phyloP scores from a whole-genome alignment of 2,113 vertebrate species.

The Esox niger region DNA sequence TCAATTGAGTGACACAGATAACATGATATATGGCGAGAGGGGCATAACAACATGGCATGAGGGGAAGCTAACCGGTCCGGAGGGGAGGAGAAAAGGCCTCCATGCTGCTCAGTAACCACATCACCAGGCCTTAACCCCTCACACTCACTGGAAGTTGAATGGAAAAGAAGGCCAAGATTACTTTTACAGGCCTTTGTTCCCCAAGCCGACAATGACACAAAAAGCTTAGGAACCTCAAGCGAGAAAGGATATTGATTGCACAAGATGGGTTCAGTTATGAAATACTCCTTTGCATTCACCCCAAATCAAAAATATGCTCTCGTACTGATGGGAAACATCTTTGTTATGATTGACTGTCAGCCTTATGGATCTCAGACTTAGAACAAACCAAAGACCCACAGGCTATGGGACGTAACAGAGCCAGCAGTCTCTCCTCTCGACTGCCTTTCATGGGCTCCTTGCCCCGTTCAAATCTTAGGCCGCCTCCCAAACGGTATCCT shows the following conservation, averaged over 20 bases:
- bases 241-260: constrained; percentile 1
- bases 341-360: constrained; percentile 39
- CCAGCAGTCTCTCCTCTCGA: neutral
- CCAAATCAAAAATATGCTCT: constrained; percentile 26
- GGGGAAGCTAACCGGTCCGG: constrained; percentile 21
- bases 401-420: neutral
- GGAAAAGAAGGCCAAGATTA: constrained; percentile 9
- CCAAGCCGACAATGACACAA: constrained; percentile 8
- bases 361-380: constrained; percentile 18
- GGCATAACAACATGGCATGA: constrained; percentile 14
- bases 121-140: constrained; percentile 18
- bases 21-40: constrained; percentile 27
- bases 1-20: constrained; percentile 35
- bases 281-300: too few species aligned
- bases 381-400: neutral
- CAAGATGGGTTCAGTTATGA: neutral
- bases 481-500: constrained; percentile 1
- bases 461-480: neutral
- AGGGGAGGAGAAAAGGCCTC: constrained; percentile 14
- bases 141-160: neutral
- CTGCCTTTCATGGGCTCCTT: neutral
- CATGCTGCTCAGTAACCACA: constrained; percentile 15
- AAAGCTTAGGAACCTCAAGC: neutral
- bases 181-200: neutral
- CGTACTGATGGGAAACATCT: constrained; percentile 32